A percentile compares a stretch with the other conserved stretches of the same genome.
phyloP scores from a whole-genome alignment of 2,888 invertebrate species.

The Ophraella communa region DNA sequence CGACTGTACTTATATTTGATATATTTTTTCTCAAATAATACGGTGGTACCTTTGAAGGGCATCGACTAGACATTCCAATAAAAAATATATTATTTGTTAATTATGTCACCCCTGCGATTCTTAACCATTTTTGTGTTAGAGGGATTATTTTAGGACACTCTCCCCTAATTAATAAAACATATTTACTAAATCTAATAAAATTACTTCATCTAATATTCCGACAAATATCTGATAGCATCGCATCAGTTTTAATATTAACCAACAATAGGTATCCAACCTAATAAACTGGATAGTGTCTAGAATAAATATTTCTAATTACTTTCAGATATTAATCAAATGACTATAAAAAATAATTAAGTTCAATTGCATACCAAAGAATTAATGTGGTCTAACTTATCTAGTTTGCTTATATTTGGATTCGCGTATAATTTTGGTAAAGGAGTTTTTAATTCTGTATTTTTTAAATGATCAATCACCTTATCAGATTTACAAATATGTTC shows the following conservation, averaged over 20 bases:
- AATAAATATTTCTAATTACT: not conserved
- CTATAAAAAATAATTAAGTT: not conserved
- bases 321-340: not conserved
- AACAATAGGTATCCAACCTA: too few species aligned
- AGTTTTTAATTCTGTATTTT: conserved; percentile 33
- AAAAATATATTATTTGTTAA: too few species aligned
- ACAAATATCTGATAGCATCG: not conserved
- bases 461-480: conserved; percentile 47
- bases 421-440: conserved; percentile 42
- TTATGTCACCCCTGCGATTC: too few species aligned
- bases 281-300: too few species aligned
- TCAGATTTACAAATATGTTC: conserved; percentile 47
- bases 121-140: too few species aligned
- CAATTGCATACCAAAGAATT: conserved; percentile 8
- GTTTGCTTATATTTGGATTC: conserved; percentile 39
- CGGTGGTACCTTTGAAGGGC: too few species aligned
- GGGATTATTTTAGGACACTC: too few species aligned
- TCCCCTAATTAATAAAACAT: not conserved
- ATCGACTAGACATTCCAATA: too few species aligned
- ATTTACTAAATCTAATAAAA: not conserved
- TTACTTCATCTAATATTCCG: not conserved
- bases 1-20: too few species aligned
- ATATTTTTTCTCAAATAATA: too few species aligned
- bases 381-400: conserved; percentile 33
- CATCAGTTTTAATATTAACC: too few species aligned